phyloP scores from a whole-genome alignment of 2,113 vertebrate species.

The human (Homo sapiens) region DNA sequence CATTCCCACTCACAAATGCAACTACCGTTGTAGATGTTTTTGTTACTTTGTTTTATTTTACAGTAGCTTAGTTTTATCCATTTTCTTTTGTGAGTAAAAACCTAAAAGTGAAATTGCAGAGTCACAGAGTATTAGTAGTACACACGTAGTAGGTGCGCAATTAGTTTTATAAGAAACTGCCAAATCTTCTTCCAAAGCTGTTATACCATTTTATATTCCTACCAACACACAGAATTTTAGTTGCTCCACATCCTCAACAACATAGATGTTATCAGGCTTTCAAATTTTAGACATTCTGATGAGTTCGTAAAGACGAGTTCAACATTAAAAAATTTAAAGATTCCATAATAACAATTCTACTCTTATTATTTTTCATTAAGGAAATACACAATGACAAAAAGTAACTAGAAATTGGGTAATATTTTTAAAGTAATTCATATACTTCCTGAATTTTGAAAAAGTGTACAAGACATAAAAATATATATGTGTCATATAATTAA shows the following conservation, averaged over 20 bases:
- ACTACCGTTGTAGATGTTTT: neutral
- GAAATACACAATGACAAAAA: slow-evolving; percentile 28
- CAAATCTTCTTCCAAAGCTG: neutral
- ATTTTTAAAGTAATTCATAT: neutral
- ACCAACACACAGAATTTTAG: neutral
- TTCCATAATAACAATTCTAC: neutral
- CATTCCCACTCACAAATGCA: neutral
- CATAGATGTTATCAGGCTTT: neutral
- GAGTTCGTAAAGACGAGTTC: neutral
- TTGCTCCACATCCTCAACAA: neutral
- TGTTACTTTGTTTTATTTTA: neutral
- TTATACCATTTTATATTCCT: neutral
- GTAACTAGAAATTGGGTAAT: neutral
- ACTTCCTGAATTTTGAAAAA: neutral
- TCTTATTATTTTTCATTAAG: neutral
- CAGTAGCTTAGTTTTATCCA: neutral
- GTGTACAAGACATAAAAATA: neutral
- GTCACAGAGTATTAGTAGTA: neutral
- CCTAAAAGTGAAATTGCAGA: neutral
- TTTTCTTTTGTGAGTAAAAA: neutral
- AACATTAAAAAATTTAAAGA: neutral
- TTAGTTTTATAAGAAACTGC: neutral
- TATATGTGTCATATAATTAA: neutral
- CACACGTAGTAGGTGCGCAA: neutral
- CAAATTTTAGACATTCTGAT: neutral